A percentile compares a stretch with the other conserved stretches of the same genome.
Evolutionary conservation across 2,888 invertebrate species (phyloP).

Genomic region (Ichneumoninae sp.): DNA sequence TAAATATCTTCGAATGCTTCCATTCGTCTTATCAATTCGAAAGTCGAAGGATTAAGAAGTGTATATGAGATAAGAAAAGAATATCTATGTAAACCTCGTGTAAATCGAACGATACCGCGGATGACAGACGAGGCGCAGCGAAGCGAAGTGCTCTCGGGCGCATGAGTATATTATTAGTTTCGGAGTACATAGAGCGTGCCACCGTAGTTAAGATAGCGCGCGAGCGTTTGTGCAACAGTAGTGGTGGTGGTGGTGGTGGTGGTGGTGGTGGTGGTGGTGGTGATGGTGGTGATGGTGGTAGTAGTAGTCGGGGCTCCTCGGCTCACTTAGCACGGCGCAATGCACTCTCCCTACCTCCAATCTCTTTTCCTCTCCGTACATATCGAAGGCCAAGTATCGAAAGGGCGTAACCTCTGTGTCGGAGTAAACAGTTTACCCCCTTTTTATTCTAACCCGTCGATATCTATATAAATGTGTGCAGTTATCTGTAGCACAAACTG

Average conservation of each 20-base stretch:
- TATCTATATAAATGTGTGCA: conserved; percentile 8
- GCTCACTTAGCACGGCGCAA: conserved; percentile 19
- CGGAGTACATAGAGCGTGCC: conserved; percentile 68
- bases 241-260: background rate
- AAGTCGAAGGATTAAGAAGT: conserved; percentile 56
- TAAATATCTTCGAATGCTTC: conserved; percentile 9
- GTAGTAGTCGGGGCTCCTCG: background rate
- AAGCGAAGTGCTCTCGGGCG: conserved; percentile 30
- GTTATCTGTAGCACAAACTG: conserved; percentile 17
- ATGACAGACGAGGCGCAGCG: conserved; percentile 55
- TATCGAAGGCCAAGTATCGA: background rate
- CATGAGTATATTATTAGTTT: conserved; percentile 65
- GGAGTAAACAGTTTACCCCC: background rate
- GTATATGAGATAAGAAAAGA: conserved; percentile 48
- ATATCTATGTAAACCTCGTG: conserved; percentile 51
- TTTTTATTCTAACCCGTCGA: background rate
- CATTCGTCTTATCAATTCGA: conserved; percentile 4
- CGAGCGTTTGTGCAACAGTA: background rate
- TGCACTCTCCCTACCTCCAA: conserved; percentile 34
- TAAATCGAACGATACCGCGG: conserved; percentile 48
- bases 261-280: background rate
- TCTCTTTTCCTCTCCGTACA: background rate
- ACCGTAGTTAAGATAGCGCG: conserved; percentile 69
- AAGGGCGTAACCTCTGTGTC: background rate
- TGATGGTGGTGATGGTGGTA: background rate